Conservation (phyloP, 2,113 vertebrate species). For the Scatophagus argus region DNA sequence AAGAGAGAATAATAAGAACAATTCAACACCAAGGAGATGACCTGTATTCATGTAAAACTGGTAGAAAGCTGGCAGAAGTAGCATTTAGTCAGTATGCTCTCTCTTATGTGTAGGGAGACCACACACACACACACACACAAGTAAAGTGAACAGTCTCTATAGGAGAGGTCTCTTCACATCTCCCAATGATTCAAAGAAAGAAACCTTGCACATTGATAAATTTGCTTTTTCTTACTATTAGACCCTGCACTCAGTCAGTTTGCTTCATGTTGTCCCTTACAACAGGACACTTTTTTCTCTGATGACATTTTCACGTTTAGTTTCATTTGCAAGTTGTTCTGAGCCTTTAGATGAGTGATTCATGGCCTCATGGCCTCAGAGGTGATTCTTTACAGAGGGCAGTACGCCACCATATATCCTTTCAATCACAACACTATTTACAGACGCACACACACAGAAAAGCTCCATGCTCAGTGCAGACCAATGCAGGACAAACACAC, state of each 20-base stretch:
- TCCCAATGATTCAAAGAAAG: neutral
- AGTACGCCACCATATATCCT: slow-evolving; percentile 39
- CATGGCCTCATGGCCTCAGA: slow-evolving; percentile 14
- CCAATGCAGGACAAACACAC: slow-evolving; percentile 22
- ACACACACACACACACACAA: slow-evolving; percentile 33
- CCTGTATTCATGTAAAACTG: neutral
- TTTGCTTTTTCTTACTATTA: neutral
- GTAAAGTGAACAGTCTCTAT: too few species aligned
- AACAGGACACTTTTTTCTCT: neutral
- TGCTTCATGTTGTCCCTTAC: neutral
- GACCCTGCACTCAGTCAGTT: neutral
- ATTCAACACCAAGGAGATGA: slow-evolving; percentile 2
- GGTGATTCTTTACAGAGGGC: neutral
- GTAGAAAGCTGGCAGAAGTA: slow-evolving; percentile 6
- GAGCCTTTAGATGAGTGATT: neutral
- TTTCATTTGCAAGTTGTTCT: slow-evolving; percentile 7
- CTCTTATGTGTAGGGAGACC: slow-evolving; percentile 32
- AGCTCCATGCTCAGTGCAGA: neutral
- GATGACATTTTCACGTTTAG: neutral
- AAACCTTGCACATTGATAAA: neutral
- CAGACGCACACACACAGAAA: neutral
- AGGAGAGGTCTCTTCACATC: neutral
- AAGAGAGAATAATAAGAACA: neutral
- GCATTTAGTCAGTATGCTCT: neutral
- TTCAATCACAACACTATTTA: slow-evolving; percentile 64